phyloP scores from a whole-genome alignment of 1,140 invertebrate species.

The Latrodectus geometricus region DNA sequence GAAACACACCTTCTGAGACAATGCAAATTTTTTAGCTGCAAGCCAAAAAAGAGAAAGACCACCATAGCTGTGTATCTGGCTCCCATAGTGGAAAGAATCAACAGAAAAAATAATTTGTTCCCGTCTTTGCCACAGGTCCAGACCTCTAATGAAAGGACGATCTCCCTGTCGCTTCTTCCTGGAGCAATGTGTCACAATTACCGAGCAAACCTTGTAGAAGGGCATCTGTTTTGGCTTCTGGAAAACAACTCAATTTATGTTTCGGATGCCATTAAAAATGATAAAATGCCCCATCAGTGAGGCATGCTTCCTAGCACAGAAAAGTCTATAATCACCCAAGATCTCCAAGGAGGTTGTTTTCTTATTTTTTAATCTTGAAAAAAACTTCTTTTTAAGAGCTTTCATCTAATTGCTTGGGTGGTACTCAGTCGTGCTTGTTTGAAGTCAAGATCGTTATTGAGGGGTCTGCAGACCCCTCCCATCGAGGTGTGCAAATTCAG shows the following conservation, averaged over 20 bases:
- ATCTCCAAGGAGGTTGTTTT: neutral
- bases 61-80: neutral
- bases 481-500: neutral
- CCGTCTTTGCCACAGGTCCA: neutral
- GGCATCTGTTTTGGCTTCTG: neutral
- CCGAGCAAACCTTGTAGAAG: neutral
- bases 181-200: neutral
- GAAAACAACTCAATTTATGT: neutral
- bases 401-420: neutral
- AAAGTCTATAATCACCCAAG: neutral
- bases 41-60: neutral
- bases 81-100: neutral
- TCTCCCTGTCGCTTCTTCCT: too few relatives aligned
- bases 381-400: neutral
- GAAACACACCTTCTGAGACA: neutral
- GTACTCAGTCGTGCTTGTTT: neutral
- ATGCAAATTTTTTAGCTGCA: too few relatives aligned
- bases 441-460: neutral
- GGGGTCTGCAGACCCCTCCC: neutral
- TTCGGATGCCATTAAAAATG: neutral
- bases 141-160: neutral
- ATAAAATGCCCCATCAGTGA: neutral
- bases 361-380: neutral
- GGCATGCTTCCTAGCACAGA: neutral
- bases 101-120: neutral